Evolutionary conservation across 1,140 invertebrate species (phyloP), one percentile per base, ranked within the genome.

Genomic region (Gyrodactylus salaris): DNA sequence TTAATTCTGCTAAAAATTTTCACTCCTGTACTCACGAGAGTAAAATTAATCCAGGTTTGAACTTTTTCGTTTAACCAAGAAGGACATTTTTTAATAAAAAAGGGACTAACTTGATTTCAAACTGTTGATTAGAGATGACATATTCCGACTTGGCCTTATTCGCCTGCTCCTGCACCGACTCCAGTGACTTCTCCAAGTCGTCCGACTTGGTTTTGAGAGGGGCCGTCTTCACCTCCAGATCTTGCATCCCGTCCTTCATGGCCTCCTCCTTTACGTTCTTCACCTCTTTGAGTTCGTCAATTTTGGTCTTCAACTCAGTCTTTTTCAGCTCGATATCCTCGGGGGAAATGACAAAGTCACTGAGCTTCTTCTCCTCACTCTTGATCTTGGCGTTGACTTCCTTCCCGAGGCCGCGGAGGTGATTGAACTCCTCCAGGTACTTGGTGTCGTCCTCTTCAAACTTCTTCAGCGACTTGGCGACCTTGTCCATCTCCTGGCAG

Each of bases 261-360:
- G 74, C 77, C 74, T 80, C 78, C 72, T 75, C 26, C 26, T 70
- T 77, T 76, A 70, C n/a, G 7, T 78, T 76, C 74, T 78, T 80
- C 20, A 76, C 75, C 22, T 76, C 75, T 1, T 74, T 74, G n/a
- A 80, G 77, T 27, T 75, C 77, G 20, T 75, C 73, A 72, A 78
- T 76, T 74, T 79, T 78, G 1, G 76, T 75, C 20, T 76, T 77
- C 2, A 78, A 75, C 21, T 77, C 76, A 72, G 78, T 77, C 76
- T 78, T 76, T 22, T 26, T 68, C 26, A 1, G n/a, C 2, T 25
- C 72, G 20, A 26, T 21, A 20, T 68, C 74, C 27, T 74, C 69
- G 27, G 69, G 74, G 23, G 24, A 21, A 73, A 74, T 75, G 26
- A 75, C 34, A 26, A 73, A 26, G 27, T 78, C 75, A 20, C 23